phyloP scores from a whole-genome alignment of 2,797 vertebrate genomes.

The Poecilia wingei region DNA sequence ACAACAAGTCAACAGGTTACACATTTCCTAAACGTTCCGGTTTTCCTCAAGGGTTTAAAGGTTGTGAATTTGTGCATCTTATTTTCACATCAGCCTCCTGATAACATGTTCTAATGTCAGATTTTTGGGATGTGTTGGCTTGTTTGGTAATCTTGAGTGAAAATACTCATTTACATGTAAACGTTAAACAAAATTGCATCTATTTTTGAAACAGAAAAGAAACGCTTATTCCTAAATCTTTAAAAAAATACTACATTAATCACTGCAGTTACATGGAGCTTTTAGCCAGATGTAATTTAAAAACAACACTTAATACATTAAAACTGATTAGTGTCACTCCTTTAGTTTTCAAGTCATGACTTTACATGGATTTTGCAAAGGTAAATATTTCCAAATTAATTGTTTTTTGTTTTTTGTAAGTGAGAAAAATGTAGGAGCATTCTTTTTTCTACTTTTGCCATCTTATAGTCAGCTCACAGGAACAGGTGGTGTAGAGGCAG shows the following conservation, averaged over 20 bases:
- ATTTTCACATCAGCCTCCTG: background rate
- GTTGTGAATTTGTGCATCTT: background rate
- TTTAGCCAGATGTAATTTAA: background rate
- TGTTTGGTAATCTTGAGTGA: background rate
- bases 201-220: background rate
- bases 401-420: background rate
- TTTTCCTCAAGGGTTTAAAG: background rate
- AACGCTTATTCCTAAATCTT: background rate
- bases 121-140: background rate
- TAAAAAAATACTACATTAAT: background rate
- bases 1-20: background rate
- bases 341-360: background rate
- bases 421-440: background rate
- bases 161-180: background rate
- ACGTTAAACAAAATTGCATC: background rate
- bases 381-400: background rate
- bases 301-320: background rate
- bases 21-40: background rate
- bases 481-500: background rate
- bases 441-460: background rate
- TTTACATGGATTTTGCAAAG: background rate
- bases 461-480: background rate
- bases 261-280: background rate
- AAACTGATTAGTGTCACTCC: background rate
- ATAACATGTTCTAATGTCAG: background rate